Percentiles rank a stretch among this genome's conserved stretches.
Evolutionary conservation across 2,797 vertebrate genomes (phyloP).

Genomic region (Cynopterus sphinx): DNA sequence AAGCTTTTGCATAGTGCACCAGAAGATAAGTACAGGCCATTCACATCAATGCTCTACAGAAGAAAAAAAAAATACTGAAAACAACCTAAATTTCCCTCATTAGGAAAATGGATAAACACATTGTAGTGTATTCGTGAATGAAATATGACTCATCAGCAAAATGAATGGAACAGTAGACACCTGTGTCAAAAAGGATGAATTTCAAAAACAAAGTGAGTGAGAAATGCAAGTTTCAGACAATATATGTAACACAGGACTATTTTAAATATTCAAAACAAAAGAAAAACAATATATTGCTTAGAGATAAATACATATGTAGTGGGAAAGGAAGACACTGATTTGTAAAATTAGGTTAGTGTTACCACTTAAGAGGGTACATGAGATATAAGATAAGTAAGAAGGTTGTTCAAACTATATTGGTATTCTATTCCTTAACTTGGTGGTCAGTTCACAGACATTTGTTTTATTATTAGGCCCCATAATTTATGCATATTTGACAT

Average conservation of each 20-base stretch:
- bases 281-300: neutral
- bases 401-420: neutral
- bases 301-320: neutral
- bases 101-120: neutral
- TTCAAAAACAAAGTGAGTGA: neutral
- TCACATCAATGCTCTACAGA: neutral
- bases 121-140: neutral
- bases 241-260: neutral
- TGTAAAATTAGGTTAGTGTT: neutral
- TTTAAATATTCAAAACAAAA: constrained; percentile 24
- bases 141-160: neutral
- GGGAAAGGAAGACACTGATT: neutral
- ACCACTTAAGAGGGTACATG: neutral
- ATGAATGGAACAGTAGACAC: neutral
- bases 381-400: neutral
- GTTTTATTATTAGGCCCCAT: neutral
- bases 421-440: neutral
- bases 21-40: neutral
- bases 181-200: neutral
- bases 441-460: neutral
- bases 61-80: neutral
- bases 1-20: neutral
- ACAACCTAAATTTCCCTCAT: neutral
- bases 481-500: neutral
- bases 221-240: neutral